phyloP scores from a whole-genome alignment of 1,140 invertebrate species.

The Brachionus manjavacas region DNA sequence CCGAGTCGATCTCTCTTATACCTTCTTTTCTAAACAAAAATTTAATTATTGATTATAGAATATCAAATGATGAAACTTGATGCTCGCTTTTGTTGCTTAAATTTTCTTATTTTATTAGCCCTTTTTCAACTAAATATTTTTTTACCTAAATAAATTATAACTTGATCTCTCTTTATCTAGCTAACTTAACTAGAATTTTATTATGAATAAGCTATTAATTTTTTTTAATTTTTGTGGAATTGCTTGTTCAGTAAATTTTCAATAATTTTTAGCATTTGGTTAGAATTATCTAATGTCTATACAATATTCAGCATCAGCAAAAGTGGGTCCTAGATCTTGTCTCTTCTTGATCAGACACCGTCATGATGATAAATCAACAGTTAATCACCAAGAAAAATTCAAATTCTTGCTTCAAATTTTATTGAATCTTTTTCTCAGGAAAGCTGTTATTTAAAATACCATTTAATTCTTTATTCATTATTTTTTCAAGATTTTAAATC shows the following conservation, averaged over 20 bases:
- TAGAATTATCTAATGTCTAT: background rate
- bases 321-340: background rate
- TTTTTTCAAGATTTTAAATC: too few species aligned
- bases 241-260: background rate
- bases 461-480: background rate
- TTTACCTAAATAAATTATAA: background rate
- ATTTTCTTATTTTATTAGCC: background rate
- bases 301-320: background rate
- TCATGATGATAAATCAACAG: background rate
- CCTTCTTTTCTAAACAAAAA: background rate
- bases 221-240: background rate
- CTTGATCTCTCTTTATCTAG: background rate
- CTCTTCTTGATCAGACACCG: background rate
- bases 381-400: background rate
- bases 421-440: background rate
- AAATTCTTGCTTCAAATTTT: background rate
- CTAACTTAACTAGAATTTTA: background rate
- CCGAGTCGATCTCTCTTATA: background rate
- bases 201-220: constrained; percentile 1
- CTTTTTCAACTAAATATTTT: background rate
- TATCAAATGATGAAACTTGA: background rate
- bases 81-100: background rate
- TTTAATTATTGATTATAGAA: background rate
- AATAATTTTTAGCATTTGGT: background rate
- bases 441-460: background rate